Percentiles rank a stretch among this genome's conserved stretches.
Conservation (phyloP, 53 echinoderm and acorn worm genomes). For the Henricia sp. region DNA sequence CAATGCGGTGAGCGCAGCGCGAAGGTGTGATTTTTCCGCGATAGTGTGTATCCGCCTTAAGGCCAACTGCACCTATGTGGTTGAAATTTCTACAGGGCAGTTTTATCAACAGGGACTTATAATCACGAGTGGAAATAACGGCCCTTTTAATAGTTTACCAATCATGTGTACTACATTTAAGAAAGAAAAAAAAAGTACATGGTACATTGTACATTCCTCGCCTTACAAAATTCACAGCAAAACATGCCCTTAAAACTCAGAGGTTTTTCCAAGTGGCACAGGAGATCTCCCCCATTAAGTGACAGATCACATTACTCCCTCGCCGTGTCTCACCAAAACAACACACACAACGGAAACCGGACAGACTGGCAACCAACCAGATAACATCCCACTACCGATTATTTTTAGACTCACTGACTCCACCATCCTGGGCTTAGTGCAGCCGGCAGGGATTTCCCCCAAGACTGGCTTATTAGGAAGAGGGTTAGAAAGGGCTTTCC, state of each 20-base stretch:
- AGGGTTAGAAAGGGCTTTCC: neutral
- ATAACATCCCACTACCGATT: constrained; percentile 36
- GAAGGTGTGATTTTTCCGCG: too few relatives aligned
- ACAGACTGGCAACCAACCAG: constrained; percentile 46
- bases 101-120: neutral
- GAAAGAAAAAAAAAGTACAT: neutral
- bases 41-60: too few relatives aligned
- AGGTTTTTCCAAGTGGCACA: neutral
- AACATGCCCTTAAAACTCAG: neutral
- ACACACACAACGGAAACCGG: constrained; percentile 37
- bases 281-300: neutral
- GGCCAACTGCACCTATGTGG: too few relatives aligned
- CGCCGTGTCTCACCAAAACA: constrained; percentile 20
- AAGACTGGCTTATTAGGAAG: neutral
- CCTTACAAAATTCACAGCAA: neutral
- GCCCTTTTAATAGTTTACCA: neutral
- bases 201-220: neutral
- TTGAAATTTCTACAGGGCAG: too few relatives aligned
- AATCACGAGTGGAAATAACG: neutral
- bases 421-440: neutral
- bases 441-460: constrained; percentile 37
- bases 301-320: constrained; percentile 29
- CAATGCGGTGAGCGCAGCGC: too few relatives aligned
- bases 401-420: constrained; percentile 11
- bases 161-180: neutral